Evolutionary conservation across 2,797 vertebrate species (phyloP), one percentile per base, ranked within the genome.

Genomic region (Pelochelys cantorii): DNA sequence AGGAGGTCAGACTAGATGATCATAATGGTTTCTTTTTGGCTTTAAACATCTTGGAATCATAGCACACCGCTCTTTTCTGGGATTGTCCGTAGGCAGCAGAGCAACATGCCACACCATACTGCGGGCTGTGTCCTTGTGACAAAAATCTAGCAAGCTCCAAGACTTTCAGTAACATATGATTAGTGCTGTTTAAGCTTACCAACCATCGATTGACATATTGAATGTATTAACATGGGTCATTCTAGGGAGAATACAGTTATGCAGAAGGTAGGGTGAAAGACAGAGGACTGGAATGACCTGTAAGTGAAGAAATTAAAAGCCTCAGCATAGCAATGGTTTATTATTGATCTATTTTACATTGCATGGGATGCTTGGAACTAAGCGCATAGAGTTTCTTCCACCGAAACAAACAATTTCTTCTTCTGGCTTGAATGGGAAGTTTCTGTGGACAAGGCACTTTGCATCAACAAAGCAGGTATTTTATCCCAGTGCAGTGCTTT

Each of bases 301-400:
- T 48, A 25, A 59, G 48, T 88, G 84, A 56, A 65, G 20, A 79
- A 83, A 75, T 34, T 71, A 81, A 55, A 90, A 55, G 27, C 52
- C 62, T 48, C 42, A 48, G 78, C 65, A 84, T 75, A 56, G 77
- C 81, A 87, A 48, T 82, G 80, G 85, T 34, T 88, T 81, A 81
- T 55, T 62, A 79, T 68, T 86, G 84, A 65, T 83, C 57, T 86
- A 48, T 86, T 86, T 83, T 79, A 78, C 83, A 68, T 68, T 91
- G 34, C 37, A 86, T 83, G 59, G 37, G 60, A 83, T 86, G 81
- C 79, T 84, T 88, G 85, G 85, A 92, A 87, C 56, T 56, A 54
- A 89, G 54, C 42, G 85, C 62, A 54, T 60, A 75, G 42, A 68
- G 71, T 71, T 71, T 52, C 74, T 54, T 52, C 31, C 48, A 87